Percentiles rank a stretch among this genome's conserved stretches.
These are phyloP conservation scores for Pelobates cultripes DNA, from an alignment of 2,797 vertebrate genomes.

Conservation along the genomic window DNA sequence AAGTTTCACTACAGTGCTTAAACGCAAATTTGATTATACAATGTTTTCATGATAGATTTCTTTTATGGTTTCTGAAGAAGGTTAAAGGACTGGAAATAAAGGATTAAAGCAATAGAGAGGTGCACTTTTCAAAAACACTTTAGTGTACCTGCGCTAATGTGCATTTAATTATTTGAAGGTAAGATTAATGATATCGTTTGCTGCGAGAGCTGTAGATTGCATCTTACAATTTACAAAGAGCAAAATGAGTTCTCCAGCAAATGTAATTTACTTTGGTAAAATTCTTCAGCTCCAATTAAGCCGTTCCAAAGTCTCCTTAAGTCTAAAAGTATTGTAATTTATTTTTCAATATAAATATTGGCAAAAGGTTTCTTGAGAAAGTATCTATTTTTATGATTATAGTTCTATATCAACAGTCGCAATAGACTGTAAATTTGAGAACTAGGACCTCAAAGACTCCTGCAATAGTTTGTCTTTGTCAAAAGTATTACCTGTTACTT, in stretches of 20 bases:
- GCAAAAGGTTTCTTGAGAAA: background rate
- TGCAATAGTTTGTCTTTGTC: no score
- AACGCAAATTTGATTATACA: no score
- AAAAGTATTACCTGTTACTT: no score
- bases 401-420: no score
- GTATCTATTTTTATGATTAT: no score
- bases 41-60: no score
- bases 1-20: no score
- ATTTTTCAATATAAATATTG: background rate
- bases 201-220: constrained; percentile 37
- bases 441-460: no score
- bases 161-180: constrained; percentile 50
- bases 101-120: background rate
- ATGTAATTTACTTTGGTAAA: background rate
- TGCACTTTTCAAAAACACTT: constrained; percentile 23
- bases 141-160: constrained; percentile 32
- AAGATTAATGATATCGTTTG: constrained; percentile 47
- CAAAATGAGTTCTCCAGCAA: constrained; percentile 34
- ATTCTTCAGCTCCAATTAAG: background rate
- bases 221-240: constrained; percentile 34
- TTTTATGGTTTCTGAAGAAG: background rate
- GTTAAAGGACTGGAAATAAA: constrained; percentile 23
- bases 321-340: background rate
- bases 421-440: no score
- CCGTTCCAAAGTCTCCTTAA: no score